Evolutionary conservation across 2,113 vertebrate species (phyloP), one percentile per base, ranked within the genome.

Genomic region (Paramisgurnus dabryanus): DNA sequence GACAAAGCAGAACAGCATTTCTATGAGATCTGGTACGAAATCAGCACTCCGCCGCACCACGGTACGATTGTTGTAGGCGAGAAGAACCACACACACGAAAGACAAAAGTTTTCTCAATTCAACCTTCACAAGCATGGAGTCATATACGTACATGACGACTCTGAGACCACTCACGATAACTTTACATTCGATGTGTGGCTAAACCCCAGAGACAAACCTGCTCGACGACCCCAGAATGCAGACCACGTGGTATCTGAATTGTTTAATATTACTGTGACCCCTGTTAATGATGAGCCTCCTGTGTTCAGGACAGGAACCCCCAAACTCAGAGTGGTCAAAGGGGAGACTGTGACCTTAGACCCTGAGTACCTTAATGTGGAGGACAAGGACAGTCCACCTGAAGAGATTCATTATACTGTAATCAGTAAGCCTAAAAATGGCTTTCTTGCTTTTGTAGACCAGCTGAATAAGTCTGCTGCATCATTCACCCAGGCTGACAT

Each of bases 401-500:
- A 91, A 9, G 95, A 97, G 76, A 91, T 97, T 82, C 94, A 88
- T 73, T 98, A 95, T 70, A 89, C 87, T 0, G 84, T 97, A 76
- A 91, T 97, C 84, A 92, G 89, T 53, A 87, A 89, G 1, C 95
- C 95, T 5, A 94, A 85, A 84, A 97, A 96, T 55, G 95, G 96
- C 47, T 94, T 94, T 85, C 88, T 98, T 82, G 92, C 94, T 1
- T 85, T 94, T 84, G 89, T 89, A 66, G 86, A 90, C 57, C 88
- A 89, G 78, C 89, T 91, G 1, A 93, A 91, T 43, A 67, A 82
- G 43, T 87, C 93, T 6, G 81, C 94, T 81, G 87, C 90, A n/a
- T 87, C 92, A 18, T 97, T 98, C 86, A 95, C 96, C 18, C 95
- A 97, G 87, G 94, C 94, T 1, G 93, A 97, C 68, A 76, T 95